Evolutionary conservation across 1,140 invertebrate species (phyloP).

Genomic region (Drosophila pachea): DNA sequence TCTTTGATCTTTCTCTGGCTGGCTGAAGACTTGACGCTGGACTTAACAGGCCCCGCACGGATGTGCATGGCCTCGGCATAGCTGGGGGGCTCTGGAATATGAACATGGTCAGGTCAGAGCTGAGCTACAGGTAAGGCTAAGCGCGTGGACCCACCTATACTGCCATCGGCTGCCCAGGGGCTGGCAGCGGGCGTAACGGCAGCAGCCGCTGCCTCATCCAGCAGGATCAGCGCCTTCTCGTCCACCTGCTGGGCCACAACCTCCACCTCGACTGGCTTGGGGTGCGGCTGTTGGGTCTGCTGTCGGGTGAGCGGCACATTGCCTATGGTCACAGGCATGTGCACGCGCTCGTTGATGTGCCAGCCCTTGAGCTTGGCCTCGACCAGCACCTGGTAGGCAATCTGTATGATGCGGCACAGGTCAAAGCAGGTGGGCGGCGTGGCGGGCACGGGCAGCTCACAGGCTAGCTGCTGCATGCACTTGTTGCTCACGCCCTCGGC

Average conservation of each 20-base stretch:
- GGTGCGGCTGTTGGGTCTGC: conserved; percentile 37
- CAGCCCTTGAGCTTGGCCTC: conserved; percentile 74
- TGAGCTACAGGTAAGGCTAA: too few species aligned
- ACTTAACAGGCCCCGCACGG: background rate
- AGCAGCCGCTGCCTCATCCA: conserved; percentile 14
- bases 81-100: conserved; percentile 45
- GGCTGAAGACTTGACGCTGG: background rate
- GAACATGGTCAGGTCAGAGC: background rate
- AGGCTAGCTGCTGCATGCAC: conserved; percentile 51
- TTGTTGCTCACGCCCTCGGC: conserved; percentile 79
- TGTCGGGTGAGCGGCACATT: conserved; percentile 79
- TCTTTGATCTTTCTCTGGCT: background rate
- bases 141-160: conserved; percentile 35
- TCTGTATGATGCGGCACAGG: conserved; percentile 85
- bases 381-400: conserved; percentile 85
- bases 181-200: background rate
- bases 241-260: conserved; percentile 46
- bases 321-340: conserved; percentile 81
- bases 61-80: conserved; percentile 60
- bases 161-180: conserved; percentile 53
- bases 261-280: conserved; percentile 27
- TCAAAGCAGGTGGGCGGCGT: conserved; percentile 85
- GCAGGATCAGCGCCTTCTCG: conserved; percentile 47
- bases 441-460: conserved; percentile 82
- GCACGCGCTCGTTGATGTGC: conserved; percentile 79